Evolutionary conservation across 2,888 invertebrate species (phyloP).

Genomic region (Mimumesa dahlbomi): DNA sequence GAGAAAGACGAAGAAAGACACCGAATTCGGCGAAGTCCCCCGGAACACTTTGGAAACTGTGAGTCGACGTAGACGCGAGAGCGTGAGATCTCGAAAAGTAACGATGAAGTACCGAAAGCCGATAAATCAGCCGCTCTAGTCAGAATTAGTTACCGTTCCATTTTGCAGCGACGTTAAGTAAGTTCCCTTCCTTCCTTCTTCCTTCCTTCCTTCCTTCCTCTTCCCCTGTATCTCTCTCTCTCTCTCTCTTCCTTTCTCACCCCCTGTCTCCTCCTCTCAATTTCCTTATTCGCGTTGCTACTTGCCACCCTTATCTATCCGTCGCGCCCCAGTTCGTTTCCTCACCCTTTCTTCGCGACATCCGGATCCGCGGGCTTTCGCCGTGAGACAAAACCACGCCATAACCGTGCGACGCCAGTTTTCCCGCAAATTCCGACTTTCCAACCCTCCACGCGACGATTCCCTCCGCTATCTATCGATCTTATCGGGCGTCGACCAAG

Average conservation of each 20-base stretch:
- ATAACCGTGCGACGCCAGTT: slow-evolving; percentile 60
- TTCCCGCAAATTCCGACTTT: too few relatives aligned
- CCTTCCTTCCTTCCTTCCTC: slow-evolving; percentile 53
- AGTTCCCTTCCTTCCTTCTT: slow-evolving; percentile 63
- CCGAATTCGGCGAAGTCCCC: slow-evolving; percentile 35
- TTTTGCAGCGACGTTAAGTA: slow-evolving; percentile 76
- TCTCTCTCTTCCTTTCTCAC: slow-evolving; percentile 51
- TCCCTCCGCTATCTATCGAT: too few relatives aligned
- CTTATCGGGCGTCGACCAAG: too few relatives aligned
- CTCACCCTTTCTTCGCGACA: slow-evolving; percentile 66
- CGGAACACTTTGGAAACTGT: slow-evolving; percentile 42
- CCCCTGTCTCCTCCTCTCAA: slow-evolving; percentile 47
- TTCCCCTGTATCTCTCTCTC: slow-evolving; percentile 39
- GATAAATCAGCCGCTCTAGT: slow-evolving; percentile 74
- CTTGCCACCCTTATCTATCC: slow-evolving; percentile 48
- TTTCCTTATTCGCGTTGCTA: slow-evolving; percentile 51
- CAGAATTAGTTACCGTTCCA: slow-evolving; percentile 76
- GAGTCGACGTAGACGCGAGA: slow-evolving; percentile 23
- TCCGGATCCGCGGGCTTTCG: slow-evolving; percentile 55
- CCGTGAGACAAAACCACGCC: slow-evolving; percentile 56
- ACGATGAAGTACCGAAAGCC: slow-evolving; percentile 71
- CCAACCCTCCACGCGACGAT: slow-evolving; percentile 31
- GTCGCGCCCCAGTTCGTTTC: slow-evolving; percentile 63
- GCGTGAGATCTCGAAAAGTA: slow-evolving; percentile 42
- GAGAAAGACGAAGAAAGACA: slow-evolving; percentile 38